These are phyloP conservation scores for Diplolepis rosae DNA, from an alignment of 2,888 invertebrate genomes.

Conservation along the genomic window DNA sequence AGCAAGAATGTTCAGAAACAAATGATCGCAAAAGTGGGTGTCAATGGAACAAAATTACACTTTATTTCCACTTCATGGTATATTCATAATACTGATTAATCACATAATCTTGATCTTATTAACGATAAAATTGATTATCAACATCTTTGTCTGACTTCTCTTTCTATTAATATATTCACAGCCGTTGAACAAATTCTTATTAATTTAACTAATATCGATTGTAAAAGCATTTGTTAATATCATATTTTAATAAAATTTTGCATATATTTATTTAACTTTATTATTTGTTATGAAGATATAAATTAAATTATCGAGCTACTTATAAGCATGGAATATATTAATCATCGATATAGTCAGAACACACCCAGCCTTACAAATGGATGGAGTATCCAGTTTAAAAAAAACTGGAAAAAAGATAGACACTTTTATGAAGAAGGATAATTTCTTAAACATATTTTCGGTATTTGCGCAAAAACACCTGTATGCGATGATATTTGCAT, in stretches of 20 bases:
- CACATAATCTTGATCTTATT: slow-evolving; percentile 44
- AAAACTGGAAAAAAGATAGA: not conserved
- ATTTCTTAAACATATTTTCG: not conserved
- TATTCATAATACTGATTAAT: slow-evolving; percentile 59
- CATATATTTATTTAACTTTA: too few relatives aligned
- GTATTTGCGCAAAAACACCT: not conserved
- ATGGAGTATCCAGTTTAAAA: not conserved
- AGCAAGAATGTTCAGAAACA: slow-evolving; percentile 36
- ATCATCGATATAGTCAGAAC: not conserved
- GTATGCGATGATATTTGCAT: too few relatives aligned
- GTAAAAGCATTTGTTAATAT: not conserved
- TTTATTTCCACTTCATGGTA: slow-evolving; percentile 57
- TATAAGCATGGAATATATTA: not conserved
- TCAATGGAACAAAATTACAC: slow-evolving; percentile 58
- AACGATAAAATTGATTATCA: not conserved
- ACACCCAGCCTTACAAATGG: not conserved
- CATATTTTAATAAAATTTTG: too few relatives aligned
- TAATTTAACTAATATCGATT: slow-evolving; percentile 15
- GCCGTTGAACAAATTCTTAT: slow-evolving; percentile 22
- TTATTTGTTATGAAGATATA: not conserved
- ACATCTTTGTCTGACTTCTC: slow-evolving; percentile 25
- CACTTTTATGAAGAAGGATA: not conserved
- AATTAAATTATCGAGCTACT: not conserved
- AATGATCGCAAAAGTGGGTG: slow-evolving; percentile 56
- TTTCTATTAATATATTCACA: slow-evolving; percentile 15